Conservation (phyloP, 2,888 invertebrate species). For the Ochropleura leucogaster region DNA sequence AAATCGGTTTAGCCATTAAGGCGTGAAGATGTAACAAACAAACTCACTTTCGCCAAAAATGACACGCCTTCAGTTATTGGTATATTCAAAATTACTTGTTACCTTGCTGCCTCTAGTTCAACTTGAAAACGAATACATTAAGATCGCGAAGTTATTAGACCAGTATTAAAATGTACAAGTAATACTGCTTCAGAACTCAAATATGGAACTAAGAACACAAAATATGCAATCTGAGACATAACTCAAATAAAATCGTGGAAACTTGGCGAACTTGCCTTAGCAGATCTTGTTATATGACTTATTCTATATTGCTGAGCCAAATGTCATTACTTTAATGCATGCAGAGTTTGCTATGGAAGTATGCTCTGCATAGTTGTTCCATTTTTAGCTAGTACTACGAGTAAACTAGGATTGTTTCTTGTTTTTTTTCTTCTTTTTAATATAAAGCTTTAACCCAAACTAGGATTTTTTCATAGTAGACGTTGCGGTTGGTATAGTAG, state of each 20-base stretch:
- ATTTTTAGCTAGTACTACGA: background rate
- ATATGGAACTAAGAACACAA: slow-evolving; percentile 25
- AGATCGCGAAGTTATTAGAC: background rate
- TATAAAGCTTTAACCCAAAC: too few species aligned
- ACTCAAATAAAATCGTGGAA: slow-evolving; percentile 34
- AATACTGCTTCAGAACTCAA: background rate
- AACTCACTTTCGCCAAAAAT: too few species aligned
- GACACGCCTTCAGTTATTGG: too few species aligned
- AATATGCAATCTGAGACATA: slow-evolving; percentile 34
- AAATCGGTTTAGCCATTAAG: too few species aligned
- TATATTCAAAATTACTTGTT: background rate
- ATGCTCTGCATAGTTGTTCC: slow-evolving; percentile 5
- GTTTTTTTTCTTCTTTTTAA: too few species aligned
- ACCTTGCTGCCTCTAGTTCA: background rate
- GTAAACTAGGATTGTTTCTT: too few species aligned
- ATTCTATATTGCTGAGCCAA: slow-evolving; percentile 31
- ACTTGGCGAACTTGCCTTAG: slow-evolving; percentile 32
- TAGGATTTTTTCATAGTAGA: too few species aligned
- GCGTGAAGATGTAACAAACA: too few species aligned
- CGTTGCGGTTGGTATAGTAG: too few species aligned
- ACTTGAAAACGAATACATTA: background rate
- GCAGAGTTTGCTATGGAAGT: slow-evolving; percentile 20
- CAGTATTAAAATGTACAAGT: background rate
- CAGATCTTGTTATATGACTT: slow-evolving; percentile 40
- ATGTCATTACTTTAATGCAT: slow-evolving; percentile 37